A percentile compares a stretch with the other conserved stretches of the same genome.
These are phyloP conservation scores for Macquaria australasica DNA, from an alignment of 2,113 vertebrate species.

Conservation along the genomic window DNA sequence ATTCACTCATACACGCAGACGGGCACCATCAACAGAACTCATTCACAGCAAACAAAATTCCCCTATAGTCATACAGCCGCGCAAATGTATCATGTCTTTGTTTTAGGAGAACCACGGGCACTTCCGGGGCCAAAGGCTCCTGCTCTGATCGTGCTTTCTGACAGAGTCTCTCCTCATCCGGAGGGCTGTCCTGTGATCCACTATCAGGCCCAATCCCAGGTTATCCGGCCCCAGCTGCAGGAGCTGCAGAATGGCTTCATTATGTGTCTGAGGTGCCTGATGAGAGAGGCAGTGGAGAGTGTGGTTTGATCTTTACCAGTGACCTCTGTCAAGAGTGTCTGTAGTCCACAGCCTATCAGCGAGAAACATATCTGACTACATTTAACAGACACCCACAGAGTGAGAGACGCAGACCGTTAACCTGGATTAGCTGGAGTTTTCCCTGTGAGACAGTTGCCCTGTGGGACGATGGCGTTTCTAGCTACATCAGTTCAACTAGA, in stretches of 20 bases:
- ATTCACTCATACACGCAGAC: conserved; percentile 45
- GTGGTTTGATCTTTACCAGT: conserved; percentile 47
- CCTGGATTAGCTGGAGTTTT: neutral
- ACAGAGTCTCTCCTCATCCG: conserved; percentile 72
- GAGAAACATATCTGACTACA: conserved; percentile 10
- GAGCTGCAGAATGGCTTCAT: conserved; percentile 78
- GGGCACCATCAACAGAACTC: conserved; percentile 46
- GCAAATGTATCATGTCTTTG: conserved; percentile 72
- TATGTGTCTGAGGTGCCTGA: conserved; percentile 69
- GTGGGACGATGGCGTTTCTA: neutral
- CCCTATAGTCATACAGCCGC: conserved; percentile 16
- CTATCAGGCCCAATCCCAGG: conserved; percentile 72
- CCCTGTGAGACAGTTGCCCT: neutral
- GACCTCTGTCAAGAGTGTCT: conserved; percentile 34
- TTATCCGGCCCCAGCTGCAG: conserved; percentile 79
- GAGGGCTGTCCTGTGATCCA: conserved; percentile 70
- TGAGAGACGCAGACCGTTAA: neutral
- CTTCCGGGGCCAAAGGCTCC: conserved; percentile 56
- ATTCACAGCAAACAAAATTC: conserved; percentile 59
- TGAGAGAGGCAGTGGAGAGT: conserved; percentile 57
- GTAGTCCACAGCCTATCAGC: neutral
- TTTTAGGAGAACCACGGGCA: conserved; percentile 52
- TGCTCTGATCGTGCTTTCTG: conserved; percentile 63
- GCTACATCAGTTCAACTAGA: neutral
- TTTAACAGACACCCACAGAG: neutral